Base-by-base conservation (phyloP, 2,113 vertebrate species). In the Ahaetulla prasina region DNA sequence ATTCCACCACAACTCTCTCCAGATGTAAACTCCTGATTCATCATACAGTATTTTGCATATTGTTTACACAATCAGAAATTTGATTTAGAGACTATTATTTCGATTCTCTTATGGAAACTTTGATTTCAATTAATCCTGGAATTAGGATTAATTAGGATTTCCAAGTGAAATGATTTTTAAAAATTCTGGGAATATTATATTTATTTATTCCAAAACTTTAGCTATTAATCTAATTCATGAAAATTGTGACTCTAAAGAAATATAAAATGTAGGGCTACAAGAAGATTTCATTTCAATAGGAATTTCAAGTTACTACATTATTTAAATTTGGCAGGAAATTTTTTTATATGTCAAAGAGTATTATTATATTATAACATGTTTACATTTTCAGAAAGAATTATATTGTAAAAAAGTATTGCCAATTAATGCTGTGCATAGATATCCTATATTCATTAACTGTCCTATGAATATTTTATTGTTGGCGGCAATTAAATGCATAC, bases 271-370 rank as follows among this genome's bases (percentile, higher is more conserved):
- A 94, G 27, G 8, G 3, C 84, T 86, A 93, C 85, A 91, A 89
- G 63, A 93, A 90, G 23, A 8, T 92, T 87, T 93, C 88, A 60
- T 63, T 92, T 91, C 96, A 93, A 90, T 95, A 23, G 1, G 95
- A 95, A 93, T 91, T 85, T 84, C 85, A 94, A 96, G 35, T 12
- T 87, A 94, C n/a, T 11, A 0, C 85, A 92, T 47, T 91, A 89
- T 95, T 96, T 95, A 94, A 96, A 94, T 89, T 84, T 94, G 80
- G 35, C 16, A 90, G 92, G 57, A 90, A 86, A n/a, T n/a, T 95
- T 84, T 1, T 91, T 94, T 96, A 92, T 96, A 20, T 85, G 90
- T 93, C 35, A 93, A 80, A 3, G 68, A 93, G n/a, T 94, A 88
- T 43, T 87, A 90, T 89, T 91, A 89, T 68, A 45, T 94, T 95